Evolutionary conservation across 2,888 invertebrate species (phyloP).

Genomic region (Catocala nupta): DNA sequence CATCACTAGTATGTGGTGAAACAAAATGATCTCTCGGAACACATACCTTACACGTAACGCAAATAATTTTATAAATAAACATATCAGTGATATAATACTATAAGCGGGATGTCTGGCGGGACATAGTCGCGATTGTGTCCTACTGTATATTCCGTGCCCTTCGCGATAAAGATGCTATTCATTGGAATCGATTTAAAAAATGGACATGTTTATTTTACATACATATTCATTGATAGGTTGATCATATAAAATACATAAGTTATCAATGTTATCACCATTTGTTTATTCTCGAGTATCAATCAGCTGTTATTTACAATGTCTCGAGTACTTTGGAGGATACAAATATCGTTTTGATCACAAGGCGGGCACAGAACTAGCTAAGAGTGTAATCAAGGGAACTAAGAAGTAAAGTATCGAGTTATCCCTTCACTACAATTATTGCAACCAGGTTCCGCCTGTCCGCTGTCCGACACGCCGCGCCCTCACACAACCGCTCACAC

Average conservation of each 20-base stretch:
- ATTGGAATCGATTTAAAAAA: conserved; percentile 7
- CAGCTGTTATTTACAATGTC: conserved; percentile 21
- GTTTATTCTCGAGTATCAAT: conserved; percentile 15
- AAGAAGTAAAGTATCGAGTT: conserved; percentile 28
- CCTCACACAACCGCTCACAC: conserved; percentile 61
- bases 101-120: conserved; percentile 62
- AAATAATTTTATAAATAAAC: conserved; percentile 62
- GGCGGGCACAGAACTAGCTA: conserved; percentile 39
- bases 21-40: conserved; percentile 53
- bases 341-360: conserved; percentile 9
- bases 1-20: conserved; percentile 34
- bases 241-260: conserved; percentile 18
- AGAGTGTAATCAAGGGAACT: conserved; percentile 17
- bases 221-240: conserved; percentile 13
- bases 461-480: conserved; percentile 47
- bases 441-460: conserved; percentile 53
- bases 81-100: conserved; percentile 62
- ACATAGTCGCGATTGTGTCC: conserved; percentile 48
- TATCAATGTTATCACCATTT: conserved; percentile 14
- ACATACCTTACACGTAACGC: conserved; percentile 55
- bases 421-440: conserved; percentile 26
- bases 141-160: conserved; percentile 34
- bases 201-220: conserved; percentile 5
- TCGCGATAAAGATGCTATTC: conserved; percentile 11
- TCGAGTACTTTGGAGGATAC: conserved; percentile 12